These are phyloP conservation scores for Uria lomvia DNA, from an alignment of 2,113 vertebrate species.

Conservation along the genomic window DNA sequence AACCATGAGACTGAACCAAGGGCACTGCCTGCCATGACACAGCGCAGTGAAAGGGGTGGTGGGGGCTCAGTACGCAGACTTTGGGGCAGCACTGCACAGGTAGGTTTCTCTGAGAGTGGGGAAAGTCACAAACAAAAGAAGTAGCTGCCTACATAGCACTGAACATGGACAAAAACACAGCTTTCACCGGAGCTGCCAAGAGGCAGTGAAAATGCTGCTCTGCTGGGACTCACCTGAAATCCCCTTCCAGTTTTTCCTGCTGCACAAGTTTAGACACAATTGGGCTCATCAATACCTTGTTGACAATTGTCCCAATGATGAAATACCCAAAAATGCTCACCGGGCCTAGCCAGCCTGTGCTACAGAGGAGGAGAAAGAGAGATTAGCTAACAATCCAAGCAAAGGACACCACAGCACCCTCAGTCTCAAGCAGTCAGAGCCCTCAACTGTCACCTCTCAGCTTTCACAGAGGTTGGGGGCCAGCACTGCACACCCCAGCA, in stretches of 20 bases:
- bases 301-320: conserved; percentile 84
- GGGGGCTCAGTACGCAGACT: background rate
- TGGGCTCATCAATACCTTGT: conserved; percentile 91
- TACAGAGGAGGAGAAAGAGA: conserved; percentile 53
- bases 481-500: background rate
- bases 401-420: background rate
- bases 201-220: background rate
- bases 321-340: conserved; percentile 93
- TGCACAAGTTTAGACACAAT: conserved; percentile 89
- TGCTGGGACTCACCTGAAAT: conserved; percentile 84
- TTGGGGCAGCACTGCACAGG: background rate
- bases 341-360: conserved; percentile 93
- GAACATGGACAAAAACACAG: background rate
- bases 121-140: background rate
- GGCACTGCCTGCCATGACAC: background rate
- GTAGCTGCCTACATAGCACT: background rate
- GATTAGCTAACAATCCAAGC: background rate
- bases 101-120: background rate
- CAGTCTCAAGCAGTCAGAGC: background rate
- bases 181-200: background rate
- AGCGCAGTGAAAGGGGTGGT: background rate
- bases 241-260: conserved; percentile 95
- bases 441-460: background rate
- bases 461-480: background rate
- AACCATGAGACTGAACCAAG: background rate